These are phyloP conservation scores for Craseonycteris thonglongyai DNA, from an alignment of 2,113 vertebrate genomes.

Conservation along the genomic window DNA sequence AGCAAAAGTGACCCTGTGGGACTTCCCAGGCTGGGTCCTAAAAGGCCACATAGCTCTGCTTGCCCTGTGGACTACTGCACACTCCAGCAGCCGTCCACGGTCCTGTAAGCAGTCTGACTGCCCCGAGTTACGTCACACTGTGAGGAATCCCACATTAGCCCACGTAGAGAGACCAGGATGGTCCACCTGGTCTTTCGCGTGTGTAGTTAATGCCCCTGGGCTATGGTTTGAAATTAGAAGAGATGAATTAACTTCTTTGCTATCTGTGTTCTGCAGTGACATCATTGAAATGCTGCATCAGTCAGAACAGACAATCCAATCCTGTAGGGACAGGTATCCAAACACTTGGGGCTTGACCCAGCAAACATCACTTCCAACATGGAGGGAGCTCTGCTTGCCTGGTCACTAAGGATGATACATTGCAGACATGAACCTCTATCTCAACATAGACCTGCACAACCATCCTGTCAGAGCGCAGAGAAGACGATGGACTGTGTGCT, in stretches of 20 bases:
- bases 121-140: neutral
- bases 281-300: neutral
- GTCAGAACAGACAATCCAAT: neutral
- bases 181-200: neutral
- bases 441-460: fast-evolving
- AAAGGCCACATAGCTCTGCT: neutral
- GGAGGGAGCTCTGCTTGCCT: neutral
- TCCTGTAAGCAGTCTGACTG: fast-evolving
- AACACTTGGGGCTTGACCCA: neutral
- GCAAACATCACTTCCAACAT: neutral
- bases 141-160: neutral
- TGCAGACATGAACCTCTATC: neutral
- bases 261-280: neutral
- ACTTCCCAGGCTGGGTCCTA: neutral
- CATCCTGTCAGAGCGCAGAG: fast-evolving
- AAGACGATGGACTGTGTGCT: fast-evolving
- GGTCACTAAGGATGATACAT: too few relatives aligned
- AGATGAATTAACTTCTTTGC: neutral
- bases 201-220: neutral
- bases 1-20: neutral
- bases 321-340: neutral
- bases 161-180: neutral
- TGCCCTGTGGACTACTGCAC: neutral
- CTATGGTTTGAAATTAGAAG: neutral
- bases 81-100: neutral